Percentiles rank a stretch among this genome's conserved stretches.
phyloP scores from a whole-genome alignment of 2,888 invertebrate species.

The Lamellibrachia columna region DNA sequence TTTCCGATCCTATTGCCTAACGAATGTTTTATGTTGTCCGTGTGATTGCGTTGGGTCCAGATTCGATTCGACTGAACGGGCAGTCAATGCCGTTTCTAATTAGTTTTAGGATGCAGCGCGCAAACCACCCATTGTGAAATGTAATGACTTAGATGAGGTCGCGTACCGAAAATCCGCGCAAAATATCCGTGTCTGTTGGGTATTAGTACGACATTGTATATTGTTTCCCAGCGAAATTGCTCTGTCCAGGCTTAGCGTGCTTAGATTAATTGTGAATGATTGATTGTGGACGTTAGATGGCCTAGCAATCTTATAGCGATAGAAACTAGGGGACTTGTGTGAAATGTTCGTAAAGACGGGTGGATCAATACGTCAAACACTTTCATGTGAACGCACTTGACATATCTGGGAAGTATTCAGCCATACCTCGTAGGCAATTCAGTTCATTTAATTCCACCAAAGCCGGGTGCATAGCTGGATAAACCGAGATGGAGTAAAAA shows the following conservation, averaged over 20 bases:
- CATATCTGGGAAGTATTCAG: too few species aligned
- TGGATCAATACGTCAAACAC: too few species aligned
- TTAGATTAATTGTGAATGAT: not conserved
- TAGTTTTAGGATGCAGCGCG: not conserved
- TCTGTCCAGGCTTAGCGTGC: not conserved
- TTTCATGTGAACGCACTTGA: too few species aligned
- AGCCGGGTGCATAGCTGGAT: too few species aligned
- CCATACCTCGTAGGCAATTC: too few species aligned
- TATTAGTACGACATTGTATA: not conserved
- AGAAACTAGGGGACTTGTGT: too few species aligned
- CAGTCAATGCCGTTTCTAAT: not conserved
- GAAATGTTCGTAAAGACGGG: too few species aligned
- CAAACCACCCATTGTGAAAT: not conserved
- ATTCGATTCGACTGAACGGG: not conserved
- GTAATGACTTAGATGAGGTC: not conserved
- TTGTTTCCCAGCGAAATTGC: not conserved
- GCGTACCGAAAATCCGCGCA: not conserved
- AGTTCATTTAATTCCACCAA: too few species aligned
- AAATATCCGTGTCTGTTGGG: not conserved
- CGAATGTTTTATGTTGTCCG: constrained; percentile 16
- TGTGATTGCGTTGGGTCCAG: not conserved
- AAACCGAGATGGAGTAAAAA: too few species aligned
- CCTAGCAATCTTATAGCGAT: too few species aligned
- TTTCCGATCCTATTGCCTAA: constrained; percentile 16
- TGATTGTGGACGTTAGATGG: too few species aligned